Evolutionary conservation across 2,113 vertebrate species (phyloP).

Genomic region (Montifringilla adamsi): DNA sequence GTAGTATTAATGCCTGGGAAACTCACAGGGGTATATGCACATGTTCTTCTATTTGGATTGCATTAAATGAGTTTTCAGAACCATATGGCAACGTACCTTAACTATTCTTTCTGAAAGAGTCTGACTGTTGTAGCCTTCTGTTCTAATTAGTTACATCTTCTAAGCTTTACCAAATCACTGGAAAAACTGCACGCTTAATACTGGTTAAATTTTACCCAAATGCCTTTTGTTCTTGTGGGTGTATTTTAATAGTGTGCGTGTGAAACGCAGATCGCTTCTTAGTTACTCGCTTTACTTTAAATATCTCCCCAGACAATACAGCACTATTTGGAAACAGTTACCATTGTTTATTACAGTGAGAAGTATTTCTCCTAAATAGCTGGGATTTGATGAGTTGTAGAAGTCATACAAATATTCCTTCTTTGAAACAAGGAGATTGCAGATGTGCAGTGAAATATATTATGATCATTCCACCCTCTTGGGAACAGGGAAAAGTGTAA

Average conservation of each 20-base stretch:
- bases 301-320: background rate
- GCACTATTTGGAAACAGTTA: background rate
- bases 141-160: slow-evolving; percentile 62
- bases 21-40: slow-evolving; percentile 35
- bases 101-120: slow-evolving; percentile 56
- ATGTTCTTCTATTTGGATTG: slow-evolving; percentile 58
- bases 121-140: slow-evolving; percentile 58
- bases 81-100: slow-evolving; percentile 48
- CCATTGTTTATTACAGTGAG: background rate
- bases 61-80: slow-evolving; percentile 58
- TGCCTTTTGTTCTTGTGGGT: slow-evolving; percentile 41
- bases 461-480: background rate
- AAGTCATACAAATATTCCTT: background rate
- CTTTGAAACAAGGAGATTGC: background rate
- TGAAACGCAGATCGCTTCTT: slow-evolving; percentile 20
- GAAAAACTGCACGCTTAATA: slow-evolving; percentile 25
- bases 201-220: slow-evolving; percentile 58
- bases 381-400: background rate
- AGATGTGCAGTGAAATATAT: background rate
- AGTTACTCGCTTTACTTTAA: slow-evolving; percentile 21
- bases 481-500: background rate
- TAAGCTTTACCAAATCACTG: slow-evolving; percentile 43
- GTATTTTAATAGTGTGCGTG: background rate
- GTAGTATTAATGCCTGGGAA: slow-evolving; percentile 47
- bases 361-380: background rate